Evolutionary conservation across 2,797 vertebrate species (phyloP), one percentile per base, ranked within the genome.

Genomic region (Potorous gilbertii): DNA sequence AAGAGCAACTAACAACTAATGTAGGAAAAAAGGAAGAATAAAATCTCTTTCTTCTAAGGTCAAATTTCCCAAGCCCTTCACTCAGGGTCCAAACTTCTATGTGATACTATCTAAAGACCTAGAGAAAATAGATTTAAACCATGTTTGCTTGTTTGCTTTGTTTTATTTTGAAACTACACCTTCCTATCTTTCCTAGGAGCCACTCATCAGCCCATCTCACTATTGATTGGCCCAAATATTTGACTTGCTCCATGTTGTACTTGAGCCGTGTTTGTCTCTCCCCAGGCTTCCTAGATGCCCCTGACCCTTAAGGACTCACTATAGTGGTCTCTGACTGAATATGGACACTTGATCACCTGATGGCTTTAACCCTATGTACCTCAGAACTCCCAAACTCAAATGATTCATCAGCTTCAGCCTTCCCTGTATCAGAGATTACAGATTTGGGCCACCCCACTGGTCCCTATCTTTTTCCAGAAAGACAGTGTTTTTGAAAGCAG

Each of bases 31-130:
- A 54, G 8, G 29, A 31, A 91, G 46, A 56, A 29, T 55, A 56
- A 54, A 50, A 16, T 90, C 46, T 92, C 52, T 52, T 52, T 56
- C 34, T 56, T n/a, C 10, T 11, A 46, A 46, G 16, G 46, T 54
- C 54, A 52, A 91, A n/a, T 18, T 91, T 1, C 54, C 90, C 57
- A 96, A 95, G n/a, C n/a, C 55, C 54, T 55, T 34, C 50, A 52
- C 18, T 91, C 31, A 55, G 54, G 87, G 29, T 92, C 55, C 93
- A 96, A 95, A 91, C 93, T 4, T 81, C 40, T 97, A 87, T 96
- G 66, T 94, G 90, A 89, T 55, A 16, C 52, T 31, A 55, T 90
- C 50, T 9, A 50, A 87, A 50, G 66, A 29, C 40, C 56, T 93
- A 74, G 81, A 87, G 94, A 96, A 94, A 95, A 55, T 34, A 40